A percentile compares a stretch with the other conserved stretches of the same genome.
These are phyloP conservation scores for Zaprionus inermis DNA, from an alignment of 1,140 invertebrate species.

Conservation along the genomic window DNA sequence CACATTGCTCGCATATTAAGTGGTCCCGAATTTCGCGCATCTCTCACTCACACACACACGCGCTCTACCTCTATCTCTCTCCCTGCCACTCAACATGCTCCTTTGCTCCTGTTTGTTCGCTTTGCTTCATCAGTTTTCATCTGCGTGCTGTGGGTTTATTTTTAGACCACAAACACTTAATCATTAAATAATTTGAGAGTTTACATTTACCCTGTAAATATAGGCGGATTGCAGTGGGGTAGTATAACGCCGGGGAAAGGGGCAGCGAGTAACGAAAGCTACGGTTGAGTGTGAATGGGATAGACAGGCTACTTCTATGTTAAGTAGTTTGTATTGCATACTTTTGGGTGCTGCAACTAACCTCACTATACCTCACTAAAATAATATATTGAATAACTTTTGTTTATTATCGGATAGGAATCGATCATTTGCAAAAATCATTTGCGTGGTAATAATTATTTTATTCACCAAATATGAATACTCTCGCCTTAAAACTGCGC, in stretches of 20 bases:
- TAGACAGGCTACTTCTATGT: too few relatives aligned
- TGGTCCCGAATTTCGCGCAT: conserved; percentile 9
- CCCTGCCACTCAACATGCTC: neutral
- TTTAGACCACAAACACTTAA: conserved; percentile 47
- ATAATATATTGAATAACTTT: too few relatives aligned
- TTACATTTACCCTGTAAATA: conserved; percentile 12
- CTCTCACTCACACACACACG: neutral
- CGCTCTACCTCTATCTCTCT: neutral
- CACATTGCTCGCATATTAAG: conserved; percentile 54
- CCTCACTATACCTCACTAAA: too few relatives aligned
- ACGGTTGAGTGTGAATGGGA: neutral
- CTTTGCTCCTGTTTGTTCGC: neutral
- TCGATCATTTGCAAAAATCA: too few relatives aligned
- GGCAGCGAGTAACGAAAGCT: neutral
- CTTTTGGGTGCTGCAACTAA: too few relatives aligned
- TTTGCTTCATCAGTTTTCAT: conserved; percentile 18
- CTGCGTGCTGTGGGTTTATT: conserved; percentile 28
- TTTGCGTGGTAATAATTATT: too few relatives aligned
- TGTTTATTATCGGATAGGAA: too few relatives aligned
- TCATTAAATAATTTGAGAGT: conserved; percentile 42
- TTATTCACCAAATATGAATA: too few relatives aligned
- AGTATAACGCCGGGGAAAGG: neutral
- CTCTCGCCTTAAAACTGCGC: too few relatives aligned
- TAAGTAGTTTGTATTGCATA: too few relatives aligned
- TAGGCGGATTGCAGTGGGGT: neutral